Evolutionary conservation across 2,888 invertebrate genomes (phyloP).

Genomic region (Callyntrura sp.): DNA sequence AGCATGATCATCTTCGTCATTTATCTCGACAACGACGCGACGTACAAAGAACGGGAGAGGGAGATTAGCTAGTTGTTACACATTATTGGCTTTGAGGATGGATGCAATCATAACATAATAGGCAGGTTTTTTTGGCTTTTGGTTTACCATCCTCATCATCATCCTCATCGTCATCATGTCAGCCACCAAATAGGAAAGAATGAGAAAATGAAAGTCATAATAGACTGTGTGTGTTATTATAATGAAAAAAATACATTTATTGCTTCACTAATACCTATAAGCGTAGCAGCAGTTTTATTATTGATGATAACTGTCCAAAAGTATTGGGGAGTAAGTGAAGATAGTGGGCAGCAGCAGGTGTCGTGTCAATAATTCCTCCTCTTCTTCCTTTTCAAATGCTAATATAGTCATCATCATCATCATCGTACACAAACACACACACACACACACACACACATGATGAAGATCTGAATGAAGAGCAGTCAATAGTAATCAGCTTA

Average conservation of each 20-base stretch:
- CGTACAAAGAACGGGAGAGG: neutral
- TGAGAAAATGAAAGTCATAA: conserved; percentile 54
- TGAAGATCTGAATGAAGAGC: conserved; percentile 11
- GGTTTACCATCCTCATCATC: neutral
- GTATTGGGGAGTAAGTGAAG: neutral
- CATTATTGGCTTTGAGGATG: conserved; percentile 31
- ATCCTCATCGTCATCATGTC: neutral
- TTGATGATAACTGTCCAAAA: conserved; percentile 16
- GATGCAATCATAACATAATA: neutral
- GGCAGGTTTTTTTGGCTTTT: neutral
- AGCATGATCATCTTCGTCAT: conserved; percentile 5
- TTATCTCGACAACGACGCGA: neutral
- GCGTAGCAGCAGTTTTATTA: neutral
- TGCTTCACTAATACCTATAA: neutral
- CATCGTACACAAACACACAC: neutral
- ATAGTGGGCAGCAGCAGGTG: conserved; percentile 16
- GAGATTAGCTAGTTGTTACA: too few species aligned
- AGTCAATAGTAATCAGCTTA: conserved; percentile 60
- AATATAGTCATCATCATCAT: neutral
- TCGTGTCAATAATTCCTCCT: neutral
- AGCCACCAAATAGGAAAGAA: conserved; percentile 50
- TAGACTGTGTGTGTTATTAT: neutral
- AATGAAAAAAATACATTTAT: neutral
- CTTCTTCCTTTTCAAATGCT: conserved; percentile 43
- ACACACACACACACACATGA: neutral